Base-by-base conservation (phyloP, 30 jellyfish, hydroid and myxozoan species). In the Aurelia aurita region DNA sequence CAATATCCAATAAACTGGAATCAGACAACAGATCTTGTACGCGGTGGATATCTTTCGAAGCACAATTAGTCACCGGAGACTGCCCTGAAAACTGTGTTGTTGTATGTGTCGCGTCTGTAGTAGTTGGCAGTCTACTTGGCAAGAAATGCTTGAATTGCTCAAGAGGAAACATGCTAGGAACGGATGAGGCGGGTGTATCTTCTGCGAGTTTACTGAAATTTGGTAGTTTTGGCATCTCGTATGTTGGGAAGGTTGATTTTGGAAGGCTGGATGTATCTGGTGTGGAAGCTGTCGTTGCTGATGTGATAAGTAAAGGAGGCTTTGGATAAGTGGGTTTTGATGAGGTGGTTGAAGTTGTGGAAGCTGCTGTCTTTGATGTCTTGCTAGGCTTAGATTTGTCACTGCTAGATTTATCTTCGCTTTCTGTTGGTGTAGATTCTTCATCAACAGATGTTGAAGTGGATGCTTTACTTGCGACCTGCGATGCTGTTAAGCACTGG, bases 401-500 rank as follows among this genome's bases (percentile, higher is more conserved):
- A 13, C 8, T 22, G 13, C 29, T 55, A 5, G 67, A 55, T 14
- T 19, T 22, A 28, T 55, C 67, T 19, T 19, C 67, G 67, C 14
- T 19, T 55, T 55, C 29, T n/a, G 67, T 55, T 1, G 67, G 29
- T 55, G 67, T n/a, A n/a, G 67, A 27, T n/a, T 25, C 14, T 55
- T n/a, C 67, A 19, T 34, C 77, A 20, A 55, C 74, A 31, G 75
- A 16, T 18, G 79, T 39, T 26, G 58, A 9, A 28, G 77, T 28
- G 13, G 76, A 39, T 28, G 87, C 7, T 14, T 74, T 45, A 6
- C 43, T 46, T 26, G 87, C 87, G 12, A 21, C 44, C n/a, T 77
- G 88, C 2, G 88, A 57, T 45, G 72, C 88, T 3, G 88, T 77
- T 65, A 77, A 26, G 69, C 78, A 77, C 67, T 77, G 88, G 71